Conservation (phyloP, 2,797 vertebrate species). For the Eutrigla gurnardus region DNA sequence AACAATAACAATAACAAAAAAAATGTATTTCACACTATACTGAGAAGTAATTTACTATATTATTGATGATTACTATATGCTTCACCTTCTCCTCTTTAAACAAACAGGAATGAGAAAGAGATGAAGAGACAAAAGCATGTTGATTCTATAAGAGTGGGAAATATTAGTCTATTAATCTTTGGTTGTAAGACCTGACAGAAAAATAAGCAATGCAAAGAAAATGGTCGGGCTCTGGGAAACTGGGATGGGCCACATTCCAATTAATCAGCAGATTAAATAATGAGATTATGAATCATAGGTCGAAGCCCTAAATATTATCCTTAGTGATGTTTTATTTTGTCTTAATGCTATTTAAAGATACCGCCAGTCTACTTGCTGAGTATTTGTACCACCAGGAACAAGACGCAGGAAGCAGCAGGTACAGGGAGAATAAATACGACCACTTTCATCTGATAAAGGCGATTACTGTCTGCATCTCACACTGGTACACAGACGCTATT, state of each 20-base stretch:
- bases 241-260: neutral
- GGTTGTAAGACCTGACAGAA: neutral
- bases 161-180: neutral
- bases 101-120: neutral
- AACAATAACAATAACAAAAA: neutral
- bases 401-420: slow-evolving; percentile 13
- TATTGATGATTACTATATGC: neutral
- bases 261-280: neutral
- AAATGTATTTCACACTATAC: slow-evolving; percentile 5
- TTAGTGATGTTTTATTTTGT: neutral
- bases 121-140: neutral
- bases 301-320: neutral
- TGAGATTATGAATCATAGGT: neutral
- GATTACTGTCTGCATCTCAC: neutral
- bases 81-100: neutral
- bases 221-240: neutral
- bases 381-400: neutral
- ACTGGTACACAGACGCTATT: neutral
- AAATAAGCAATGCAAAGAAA: neutral
- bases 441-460: slow-evolving; percentile 3
- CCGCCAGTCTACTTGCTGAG: neutral
- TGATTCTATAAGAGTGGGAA: neutral
- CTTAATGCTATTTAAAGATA: slow-evolving; percentile 2
- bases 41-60: neutral
- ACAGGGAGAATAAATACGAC: slow-evolving; percentile 11